A percentile compares a stretch with the other conserved stretches of the same genome.
These are phyloP conservation scores for Chiloscyllium punctatum DNA, from an alignment of 2,797 vertebrate species.

Conservation along the genomic window DNA sequence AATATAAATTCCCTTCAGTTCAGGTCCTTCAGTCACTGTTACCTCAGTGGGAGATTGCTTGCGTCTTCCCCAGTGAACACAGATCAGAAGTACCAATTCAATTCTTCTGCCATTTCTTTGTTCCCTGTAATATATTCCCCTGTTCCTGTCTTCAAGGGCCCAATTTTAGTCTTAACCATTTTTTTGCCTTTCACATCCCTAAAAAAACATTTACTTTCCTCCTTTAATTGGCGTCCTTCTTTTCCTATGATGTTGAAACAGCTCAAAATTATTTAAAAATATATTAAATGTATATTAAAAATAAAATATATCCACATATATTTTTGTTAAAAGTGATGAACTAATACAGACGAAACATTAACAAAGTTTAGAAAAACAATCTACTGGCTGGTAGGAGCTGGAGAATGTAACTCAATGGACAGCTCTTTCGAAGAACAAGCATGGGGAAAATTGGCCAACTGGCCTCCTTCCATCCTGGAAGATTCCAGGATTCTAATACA, in stretches of 20 bases:
- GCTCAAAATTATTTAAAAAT: too few relatives aligned
- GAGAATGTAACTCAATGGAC: not conserved
- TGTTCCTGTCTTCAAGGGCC: too few relatives aligned
- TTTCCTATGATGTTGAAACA: not conserved
- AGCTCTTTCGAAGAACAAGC: not conserved
- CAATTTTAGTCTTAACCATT: too few relatives aligned
- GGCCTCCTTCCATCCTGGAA: not conserved
- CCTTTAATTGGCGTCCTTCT: not conserved
- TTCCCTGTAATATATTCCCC: too few relatives aligned
- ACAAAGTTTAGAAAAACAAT: not conserved
- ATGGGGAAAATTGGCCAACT: not conserved
- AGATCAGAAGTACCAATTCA: too few relatives aligned
- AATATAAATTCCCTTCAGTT: too few relatives aligned
- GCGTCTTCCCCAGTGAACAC: too few relatives aligned
- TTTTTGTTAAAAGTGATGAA: not conserved
- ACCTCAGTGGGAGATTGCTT: too few relatives aligned
- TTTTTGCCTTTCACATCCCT: too few relatives aligned
- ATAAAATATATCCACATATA: not conserved
- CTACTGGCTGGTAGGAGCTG: not conserved
- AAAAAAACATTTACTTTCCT: too few relatives aligned
- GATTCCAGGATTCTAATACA: not conserved
- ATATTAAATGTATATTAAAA: not conserved
- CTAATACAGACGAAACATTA: not conserved
- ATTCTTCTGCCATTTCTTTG: too few relatives aligned
- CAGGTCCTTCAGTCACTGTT: too few relatives aligned